Evolutionary conservation across 2,113 vertebrate species (phyloP).

Genomic region (Anguilla japonica): DNA sequence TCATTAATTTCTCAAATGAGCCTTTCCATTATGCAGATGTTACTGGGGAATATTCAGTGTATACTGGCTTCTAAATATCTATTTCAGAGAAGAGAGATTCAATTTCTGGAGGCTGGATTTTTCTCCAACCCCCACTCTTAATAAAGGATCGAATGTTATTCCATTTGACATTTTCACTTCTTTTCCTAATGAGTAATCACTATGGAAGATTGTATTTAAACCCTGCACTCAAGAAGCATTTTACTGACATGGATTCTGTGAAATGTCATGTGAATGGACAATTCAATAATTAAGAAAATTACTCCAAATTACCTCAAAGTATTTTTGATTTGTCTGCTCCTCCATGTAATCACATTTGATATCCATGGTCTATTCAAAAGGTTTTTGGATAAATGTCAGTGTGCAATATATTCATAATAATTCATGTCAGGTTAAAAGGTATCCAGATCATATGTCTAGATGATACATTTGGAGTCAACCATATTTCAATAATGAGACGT

Average conservation of each 20-base stretch:
- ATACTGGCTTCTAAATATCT: not conserved
- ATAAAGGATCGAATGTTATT: not conserved
- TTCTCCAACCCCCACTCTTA: not conserved
- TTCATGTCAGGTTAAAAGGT: not conserved
- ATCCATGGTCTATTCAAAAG: not conserved
- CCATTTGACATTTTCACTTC: not conserved
- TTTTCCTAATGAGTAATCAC: not conserved
- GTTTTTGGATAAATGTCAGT: not conserved
- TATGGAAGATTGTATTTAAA: not conserved
- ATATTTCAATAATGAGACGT: not conserved
- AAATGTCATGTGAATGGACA: not conserved
- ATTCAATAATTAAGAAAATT: not conserved
- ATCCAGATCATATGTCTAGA: not conserved
- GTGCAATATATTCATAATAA: not conserved
- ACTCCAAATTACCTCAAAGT: not conserved
- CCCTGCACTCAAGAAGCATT: not conserved
- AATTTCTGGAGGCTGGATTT: not conserved
- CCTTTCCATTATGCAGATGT: not conserved
- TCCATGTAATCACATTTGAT: not conserved
- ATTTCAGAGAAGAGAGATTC: not conserved
- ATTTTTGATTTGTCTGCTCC: not conserved
- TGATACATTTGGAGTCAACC: not conserved
- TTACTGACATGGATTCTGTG: not conserved
- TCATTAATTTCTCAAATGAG: not conserved
- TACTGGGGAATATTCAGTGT: not conserved